Percentiles rank a stretch among this genome's conserved stretches.
Evolutionary conservation across 2,797 vertebrate species (phyloP).

Genomic region (Mergus octosetaceus): DNA sequence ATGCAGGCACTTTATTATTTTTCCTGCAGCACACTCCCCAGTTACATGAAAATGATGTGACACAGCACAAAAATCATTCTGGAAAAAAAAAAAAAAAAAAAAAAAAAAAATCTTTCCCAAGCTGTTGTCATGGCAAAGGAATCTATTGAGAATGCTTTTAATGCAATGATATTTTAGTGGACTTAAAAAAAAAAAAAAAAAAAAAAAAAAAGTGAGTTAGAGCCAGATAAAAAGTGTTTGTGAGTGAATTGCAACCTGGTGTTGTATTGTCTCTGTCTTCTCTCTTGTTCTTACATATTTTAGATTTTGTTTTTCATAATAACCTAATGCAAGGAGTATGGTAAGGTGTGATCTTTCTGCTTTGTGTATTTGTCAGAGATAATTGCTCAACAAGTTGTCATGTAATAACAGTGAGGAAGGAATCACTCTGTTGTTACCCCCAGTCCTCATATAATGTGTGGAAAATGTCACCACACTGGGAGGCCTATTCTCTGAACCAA

Average conservation of each 20-base stretch:
- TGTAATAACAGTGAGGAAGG: background rate
- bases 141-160: slow-evolving; percentile 30
- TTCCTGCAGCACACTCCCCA: background rate
- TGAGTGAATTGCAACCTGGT: background rate
- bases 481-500: background rate
- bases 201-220: slow-evolving; percentile 1
- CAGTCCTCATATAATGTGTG: background rate
- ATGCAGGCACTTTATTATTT: background rate
- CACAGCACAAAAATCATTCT: slow-evolving; percentile 13
- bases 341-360: background rate
- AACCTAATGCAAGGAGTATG: background rate
- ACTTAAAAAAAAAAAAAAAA: slow-evolving; percentile 1
- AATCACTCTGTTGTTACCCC: background rate
- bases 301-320: background rate
- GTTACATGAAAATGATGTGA: background rate
- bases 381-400: slow-evolving; percentile 15
- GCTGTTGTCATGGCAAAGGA: slow-evolving; percentile 41
- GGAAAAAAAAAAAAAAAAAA: background rate
- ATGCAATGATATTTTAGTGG: background rate
- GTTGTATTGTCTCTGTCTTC: background rate
- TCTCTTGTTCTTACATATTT: background rate
- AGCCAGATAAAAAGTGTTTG: background rate
- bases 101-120: background rate
- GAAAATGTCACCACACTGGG: background rate
- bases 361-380: background rate